Percentiles rank a stretch among this genome's conserved stretches.
Conservation (phyloP, 1,140 invertebrate genomes). For the Drosophila virilis region DNA sequence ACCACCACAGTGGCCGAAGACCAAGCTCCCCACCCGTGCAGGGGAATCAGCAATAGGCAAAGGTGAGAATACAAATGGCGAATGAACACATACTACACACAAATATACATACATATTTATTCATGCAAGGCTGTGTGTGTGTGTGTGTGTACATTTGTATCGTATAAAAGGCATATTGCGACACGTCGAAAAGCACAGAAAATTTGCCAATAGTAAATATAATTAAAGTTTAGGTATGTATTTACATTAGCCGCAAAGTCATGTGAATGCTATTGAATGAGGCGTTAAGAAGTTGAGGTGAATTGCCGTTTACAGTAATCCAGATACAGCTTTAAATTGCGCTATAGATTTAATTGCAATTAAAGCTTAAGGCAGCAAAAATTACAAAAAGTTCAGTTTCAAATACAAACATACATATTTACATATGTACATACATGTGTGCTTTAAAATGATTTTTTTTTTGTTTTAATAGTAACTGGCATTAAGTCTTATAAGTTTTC, state of each 20-base stretch:
- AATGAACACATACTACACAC: not conserved
- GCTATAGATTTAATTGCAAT: not conserved
- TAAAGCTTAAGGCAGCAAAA: not conserved
- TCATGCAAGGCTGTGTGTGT: not conserved
- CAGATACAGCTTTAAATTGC: not conserved
- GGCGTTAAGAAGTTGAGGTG: not conserved
- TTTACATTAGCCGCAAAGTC: not conserved
- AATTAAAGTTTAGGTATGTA: constrained; percentile 10
- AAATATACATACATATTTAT: not conserved
- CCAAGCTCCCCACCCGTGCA: constrained; percentile 1
- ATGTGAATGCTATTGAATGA: no score
- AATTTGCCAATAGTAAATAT: constrained; percentile 3
- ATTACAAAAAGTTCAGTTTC: not conserved
- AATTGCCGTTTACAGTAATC: not conserved
- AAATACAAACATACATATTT: not conserved
- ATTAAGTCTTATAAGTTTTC: no score
- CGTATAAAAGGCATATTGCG: constrained; percentile 12
- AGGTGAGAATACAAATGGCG: constrained; percentile 17
- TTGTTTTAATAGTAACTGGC: no score
- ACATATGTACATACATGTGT: no score
- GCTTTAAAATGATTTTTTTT: no score
- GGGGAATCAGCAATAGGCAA: constrained; percentile 14
- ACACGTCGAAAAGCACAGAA: constrained; percentile 24
- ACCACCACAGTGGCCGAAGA: constrained; percentile 10
- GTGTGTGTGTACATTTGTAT: not conserved